A percentile compares a stretch with the other conserved stretches of the same genome.
phyloP scores from a whole-genome alignment of 35 echinoderm and acorn worm species.

The Lytechinus pictus region DNA sequence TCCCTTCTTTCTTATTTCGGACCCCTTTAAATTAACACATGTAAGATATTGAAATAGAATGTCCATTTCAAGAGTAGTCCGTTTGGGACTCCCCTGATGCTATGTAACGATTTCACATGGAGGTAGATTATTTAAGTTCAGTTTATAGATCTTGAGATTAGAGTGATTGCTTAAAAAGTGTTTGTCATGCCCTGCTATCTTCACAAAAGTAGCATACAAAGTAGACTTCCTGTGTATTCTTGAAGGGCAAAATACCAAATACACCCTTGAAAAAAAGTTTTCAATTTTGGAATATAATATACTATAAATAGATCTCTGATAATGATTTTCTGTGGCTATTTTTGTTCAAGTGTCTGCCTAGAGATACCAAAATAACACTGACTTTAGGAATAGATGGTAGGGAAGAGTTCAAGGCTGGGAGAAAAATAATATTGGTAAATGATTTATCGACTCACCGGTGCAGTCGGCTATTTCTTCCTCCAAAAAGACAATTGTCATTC shows the following conservation, averaged over 20 bases:
- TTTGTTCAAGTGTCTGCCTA: neutral
- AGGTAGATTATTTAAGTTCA: neutral
- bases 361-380: neutral
- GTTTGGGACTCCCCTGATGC: neutral
- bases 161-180: neutral
- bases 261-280: neutral
- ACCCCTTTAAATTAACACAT: no score
- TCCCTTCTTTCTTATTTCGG: no score
- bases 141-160: neutral
- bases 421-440: neutral
- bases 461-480: neutral
- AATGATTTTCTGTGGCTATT: neutral
- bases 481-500: neutral
- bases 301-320: neutral
- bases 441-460: neutral
- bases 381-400: neutral
- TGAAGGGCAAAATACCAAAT: neutral
- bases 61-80: no score
- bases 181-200: neutral
- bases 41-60: no score
- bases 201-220: neutral
- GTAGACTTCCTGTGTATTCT: neutral
- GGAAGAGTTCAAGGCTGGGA: neutral
- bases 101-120: neutral
- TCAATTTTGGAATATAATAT: neutral